Conservation (phyloP, 2,113 vertebrate species). For the Pipra filicauda region DNA sequence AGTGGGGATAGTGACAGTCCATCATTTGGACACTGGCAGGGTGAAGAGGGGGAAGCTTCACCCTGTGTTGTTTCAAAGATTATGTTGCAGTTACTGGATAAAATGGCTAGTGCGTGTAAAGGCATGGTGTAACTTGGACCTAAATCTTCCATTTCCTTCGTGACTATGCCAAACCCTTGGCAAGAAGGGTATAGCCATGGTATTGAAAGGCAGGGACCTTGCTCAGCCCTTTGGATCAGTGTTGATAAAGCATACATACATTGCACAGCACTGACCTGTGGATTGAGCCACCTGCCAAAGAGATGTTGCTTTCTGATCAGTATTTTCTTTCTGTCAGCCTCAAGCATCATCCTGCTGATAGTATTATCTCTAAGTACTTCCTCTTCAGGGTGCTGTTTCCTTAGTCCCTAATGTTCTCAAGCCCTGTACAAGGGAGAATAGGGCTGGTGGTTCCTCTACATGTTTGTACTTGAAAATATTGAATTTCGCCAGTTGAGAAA, state of each 20-base stretch:
- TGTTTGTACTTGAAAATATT: background rate
- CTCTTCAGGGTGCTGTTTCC: background rate
- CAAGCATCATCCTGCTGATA: background rate
- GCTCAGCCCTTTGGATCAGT: background rate
- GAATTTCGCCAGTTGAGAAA: background rate
- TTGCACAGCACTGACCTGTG: background rate
- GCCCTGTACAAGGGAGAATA: background rate
- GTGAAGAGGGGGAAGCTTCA: background rate
- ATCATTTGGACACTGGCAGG: background rate
- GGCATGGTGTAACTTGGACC: background rate
- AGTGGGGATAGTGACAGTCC: background rate
- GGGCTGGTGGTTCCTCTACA: background rate
- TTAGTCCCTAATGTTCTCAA: background rate
- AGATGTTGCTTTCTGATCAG: background rate
- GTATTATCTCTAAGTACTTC: background rate
- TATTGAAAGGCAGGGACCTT: background rate
- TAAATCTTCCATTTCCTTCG: background rate
- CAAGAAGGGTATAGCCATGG: background rate
- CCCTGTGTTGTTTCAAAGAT: background rate
- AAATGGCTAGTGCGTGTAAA: background rate
- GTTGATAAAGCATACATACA: background rate
- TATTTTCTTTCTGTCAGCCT: background rate
- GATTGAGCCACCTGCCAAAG: background rate
- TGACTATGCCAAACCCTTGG: background rate
- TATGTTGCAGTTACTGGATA: background rate